Base-by-base conservation (phyloP, 2,797 vertebrate species). In the Melanotaenia pygmaea region DNA sequence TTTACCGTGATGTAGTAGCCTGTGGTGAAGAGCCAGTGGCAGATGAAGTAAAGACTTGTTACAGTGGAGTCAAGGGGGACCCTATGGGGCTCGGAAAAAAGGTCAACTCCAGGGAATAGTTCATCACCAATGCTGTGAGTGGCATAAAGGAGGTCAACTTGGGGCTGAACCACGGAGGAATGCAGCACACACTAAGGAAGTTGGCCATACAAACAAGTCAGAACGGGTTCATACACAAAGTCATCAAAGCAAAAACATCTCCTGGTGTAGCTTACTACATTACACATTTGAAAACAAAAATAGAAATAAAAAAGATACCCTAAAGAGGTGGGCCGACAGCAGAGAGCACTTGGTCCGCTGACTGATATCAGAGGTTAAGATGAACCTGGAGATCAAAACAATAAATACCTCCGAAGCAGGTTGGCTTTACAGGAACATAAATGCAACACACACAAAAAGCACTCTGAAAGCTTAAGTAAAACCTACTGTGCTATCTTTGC, bases 401-500 rank as follows among this genome's bases (percentile, higher is more conserved):
- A 22, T 50, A 9, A 26, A 86, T 9, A 4, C 18, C 18, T 51
- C 30, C 77, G 22, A 1, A 60, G 18, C 38, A 67, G 26, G 16
- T 20, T 0, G 16, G 22, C 38, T 80, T 50, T 34, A 61, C 63
- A 70, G 6, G 12, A 2, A 53, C 6, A 54, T 22, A 8, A 7
- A 53, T 63, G 16, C 13, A 73, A 76, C 9, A 18, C 40, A 40
- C 20, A 72, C 1, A n/a, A 7, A 54, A 54, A 59, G 0, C 1
- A 56, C 2, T 40, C 43, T 30, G 1, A 34, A 73, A 24, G 53
- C 6, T 30, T 66, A 16, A 50, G 4, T 57, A 14, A 54, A 77
- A 96, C 97, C 88, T 91, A 99, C 98, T 96, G 96, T 59, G 97
- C 97, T 84, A 98, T 97, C 87, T 99, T 99, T 65, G 96, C 96